A percentile compares a stretch with the other conserved stretches of the same genome.
These are phyloP conservation scores for Chlorospingus flavigularis DNA, from an alignment of 2,797 vertebrate species.

Conservation along the genomic window DNA sequence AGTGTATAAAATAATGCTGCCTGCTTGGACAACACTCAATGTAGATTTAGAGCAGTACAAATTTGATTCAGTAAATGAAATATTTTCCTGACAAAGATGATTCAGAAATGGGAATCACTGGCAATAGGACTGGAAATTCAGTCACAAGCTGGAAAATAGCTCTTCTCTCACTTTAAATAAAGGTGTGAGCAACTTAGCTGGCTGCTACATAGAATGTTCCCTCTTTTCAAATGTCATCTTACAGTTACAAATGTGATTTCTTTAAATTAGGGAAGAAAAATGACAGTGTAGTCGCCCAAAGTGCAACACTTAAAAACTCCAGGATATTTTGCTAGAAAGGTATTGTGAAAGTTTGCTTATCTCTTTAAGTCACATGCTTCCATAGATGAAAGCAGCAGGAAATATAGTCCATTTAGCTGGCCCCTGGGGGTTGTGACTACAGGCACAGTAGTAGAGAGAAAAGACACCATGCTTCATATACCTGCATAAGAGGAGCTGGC, in stretches of 20 bases:
- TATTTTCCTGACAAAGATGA: background rate
- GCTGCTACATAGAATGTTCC: background rate
- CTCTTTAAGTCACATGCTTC: background rate
- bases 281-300: background rate
- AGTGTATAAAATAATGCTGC: background rate
- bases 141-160: background rate
- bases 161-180: background rate
- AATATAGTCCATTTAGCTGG: background rate
- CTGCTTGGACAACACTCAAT: background rate
- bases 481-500: background rate
- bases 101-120: background rate
- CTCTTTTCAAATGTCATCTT: background rate
- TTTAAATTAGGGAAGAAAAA: background rate
- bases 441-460: background rate
- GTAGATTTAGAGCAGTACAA: background rate
- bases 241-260: background rate
- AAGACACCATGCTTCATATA: background rate
- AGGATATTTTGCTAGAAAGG: background rate
- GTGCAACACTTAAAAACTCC: background rate
- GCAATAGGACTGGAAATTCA: background rate
- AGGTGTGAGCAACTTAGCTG: background rate
- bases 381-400: background rate
- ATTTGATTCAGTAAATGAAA: background rate
- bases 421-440: background rate
- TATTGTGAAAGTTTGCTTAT: background rate